Evolutionary conservation across 1,140 invertebrate genomes (phyloP), one percentile per base, ranked within the genome.

Genomic region (Cylas formicarius): DNA sequence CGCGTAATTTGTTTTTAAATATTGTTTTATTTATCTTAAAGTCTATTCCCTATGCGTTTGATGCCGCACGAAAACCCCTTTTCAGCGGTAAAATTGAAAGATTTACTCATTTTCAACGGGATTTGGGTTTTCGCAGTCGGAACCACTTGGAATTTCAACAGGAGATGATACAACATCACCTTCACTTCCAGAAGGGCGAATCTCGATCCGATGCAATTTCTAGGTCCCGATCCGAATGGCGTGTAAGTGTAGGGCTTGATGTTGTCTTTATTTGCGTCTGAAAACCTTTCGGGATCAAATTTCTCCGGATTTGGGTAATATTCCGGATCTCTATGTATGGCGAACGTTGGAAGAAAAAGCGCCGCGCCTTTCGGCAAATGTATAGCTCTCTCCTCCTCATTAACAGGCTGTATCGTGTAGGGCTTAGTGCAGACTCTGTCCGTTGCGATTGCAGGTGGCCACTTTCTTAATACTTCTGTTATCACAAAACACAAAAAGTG

Each of bases 391-490:
- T 67, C 61, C 11, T 68, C 64, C 4, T 69, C 22, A 8, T 20
- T 50, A 7, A 23, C 10, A 11, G 60, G 58, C 27, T 52, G 11
- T 5, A 62, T 44, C 1, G 47, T 53, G 42, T 76, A 81, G 3
- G 69, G 62, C 55, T 76, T 70, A 1, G 58, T 60, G 38, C 74
- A 76, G 0, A 61, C 0, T 11, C 78, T 65, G 45, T 79, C 75
- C 0, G 73, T 53, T 0, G 60, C 44, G 0, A 65, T 37, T 0
- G 60, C 68, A 2, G 76, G 56, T 2, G 79, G 67, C 68, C 75
- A 77, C 17, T 70, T 65, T 16, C 78, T 63, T 4, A 84, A 40
- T 0, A 72, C 67, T 60, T 84, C 81, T 42, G 48, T n/a, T n/a
- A n/a, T n/a, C n/a, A n/a, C n/a, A n/a, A 8, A 63, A 63, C 21